phyloP scores from a whole-genome alignment of 1,140 invertebrate species.

The Arctopsyche grandis region DNA sequence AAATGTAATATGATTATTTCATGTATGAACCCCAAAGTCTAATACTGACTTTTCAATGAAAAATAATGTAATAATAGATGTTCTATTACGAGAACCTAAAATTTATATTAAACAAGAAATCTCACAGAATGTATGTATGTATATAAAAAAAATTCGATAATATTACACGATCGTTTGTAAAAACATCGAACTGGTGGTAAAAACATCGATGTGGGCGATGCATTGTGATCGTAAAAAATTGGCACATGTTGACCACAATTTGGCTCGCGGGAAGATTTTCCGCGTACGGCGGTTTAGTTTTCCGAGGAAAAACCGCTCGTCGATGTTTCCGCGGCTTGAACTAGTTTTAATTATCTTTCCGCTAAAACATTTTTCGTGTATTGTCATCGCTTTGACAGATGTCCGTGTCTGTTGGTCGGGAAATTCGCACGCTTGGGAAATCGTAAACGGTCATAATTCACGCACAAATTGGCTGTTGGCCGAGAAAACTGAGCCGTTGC shows the following conservation, averaged over 20 bases:
- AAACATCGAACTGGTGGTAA: not conserved
- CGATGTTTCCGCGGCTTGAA: not conserved
- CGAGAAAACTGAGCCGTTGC: not conserved
- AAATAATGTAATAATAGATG: no score
- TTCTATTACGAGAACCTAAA: no score
- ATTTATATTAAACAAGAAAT: no score
- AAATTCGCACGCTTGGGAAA: not conserved
- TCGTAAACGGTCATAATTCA: not conserved
- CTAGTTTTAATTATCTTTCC: not conserved
- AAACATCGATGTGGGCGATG: not conserved
- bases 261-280: constrained; percentile 1
- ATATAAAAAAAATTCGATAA: no score
- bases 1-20: no score
- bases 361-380: not conserved
- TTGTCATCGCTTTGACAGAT: not conserved
- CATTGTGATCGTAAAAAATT: constrained; percentile 13
- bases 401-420: no score
- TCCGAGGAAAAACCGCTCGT: not conserved
- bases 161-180: not conserved
- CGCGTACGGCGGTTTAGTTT: not conserved
- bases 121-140: no score
- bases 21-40: no score
- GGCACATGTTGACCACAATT: constrained; percentile 15
- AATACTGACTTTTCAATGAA: no score
- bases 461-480: not conserved